Percentiles rank a stretch among this genome's conserved stretches.
These are phyloP conservation scores for Drosophila gaucha DNA, from an alignment of 2,888 invertebrate species.

Conservation along the genomic window DNA sequence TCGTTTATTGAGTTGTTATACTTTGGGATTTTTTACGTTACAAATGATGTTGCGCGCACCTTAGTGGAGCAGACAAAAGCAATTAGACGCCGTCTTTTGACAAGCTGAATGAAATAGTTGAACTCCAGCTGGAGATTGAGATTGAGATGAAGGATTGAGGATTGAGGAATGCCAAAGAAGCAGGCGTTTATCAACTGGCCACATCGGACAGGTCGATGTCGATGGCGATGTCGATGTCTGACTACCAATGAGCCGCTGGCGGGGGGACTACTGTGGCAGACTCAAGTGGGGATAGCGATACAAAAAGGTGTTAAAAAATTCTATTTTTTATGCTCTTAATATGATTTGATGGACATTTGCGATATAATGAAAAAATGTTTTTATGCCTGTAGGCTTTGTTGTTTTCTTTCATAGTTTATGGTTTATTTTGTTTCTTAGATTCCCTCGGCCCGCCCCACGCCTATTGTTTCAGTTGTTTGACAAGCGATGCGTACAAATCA, in stretches of 20 bases:
- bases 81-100: constrained; percentile 77
- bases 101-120: constrained; percentile 74
- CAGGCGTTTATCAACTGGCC: constrained; percentile 59
- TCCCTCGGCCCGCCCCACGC: constrained; percentile 27
- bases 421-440: constrained; percentile 10
- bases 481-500: constrained; percentile 80
- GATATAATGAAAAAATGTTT: constrained; percentile 57
- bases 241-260: constrained; percentile 61
- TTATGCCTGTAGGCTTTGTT: constrained; percentile 30
- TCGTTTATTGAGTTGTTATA: constrained; percentile 75
- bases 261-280: constrained; percentile 62
- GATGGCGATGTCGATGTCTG: constrained; percentile 44
- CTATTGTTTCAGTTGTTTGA: constrained; percentile 73
- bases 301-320: constrained; percentile 78
- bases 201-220: constrained; percentile 59
- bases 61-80: constrained; percentile 79
- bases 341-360: constrained; percentile 77
- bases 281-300: constrained; percentile 62
- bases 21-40: constrained; percentile 53
- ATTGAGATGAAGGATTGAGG: constrained; percentile 51
- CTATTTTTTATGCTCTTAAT: constrained; percentile 78
- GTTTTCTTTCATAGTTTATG: constrained; percentile 15
- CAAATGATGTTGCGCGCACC: constrained; percentile 74
- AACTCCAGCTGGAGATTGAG: constrained; percentile 32
- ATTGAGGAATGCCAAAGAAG: constrained; percentile 45